A percentile compares a stretch with the other conserved stretches of the same genome.
Evolutionary conservation across 2,797 vertebrate genomes (phyloP).

Genomic region (Borostomias antarcticus): DNA sequence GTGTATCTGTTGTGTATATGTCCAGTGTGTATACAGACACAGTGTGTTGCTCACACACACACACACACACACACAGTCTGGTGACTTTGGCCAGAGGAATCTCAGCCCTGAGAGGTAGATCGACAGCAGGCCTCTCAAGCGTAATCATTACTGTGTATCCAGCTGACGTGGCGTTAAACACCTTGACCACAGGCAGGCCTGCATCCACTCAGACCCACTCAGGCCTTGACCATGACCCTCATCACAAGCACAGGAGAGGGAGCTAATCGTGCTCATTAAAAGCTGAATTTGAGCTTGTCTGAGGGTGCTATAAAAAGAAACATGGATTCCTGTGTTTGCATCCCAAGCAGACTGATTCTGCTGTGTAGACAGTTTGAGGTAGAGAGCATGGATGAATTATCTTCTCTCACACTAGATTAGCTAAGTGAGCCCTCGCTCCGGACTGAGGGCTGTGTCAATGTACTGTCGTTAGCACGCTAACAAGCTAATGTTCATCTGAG

Average conservation of each 20-base stretch:
- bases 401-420: background rate
- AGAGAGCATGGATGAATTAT: background rate
- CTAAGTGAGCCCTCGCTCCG: background rate
- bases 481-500: background rate
- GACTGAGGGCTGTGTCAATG: background rate
- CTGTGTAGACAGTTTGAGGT: background rate
- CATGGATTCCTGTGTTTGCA: background rate
- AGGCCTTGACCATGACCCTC: background rate
- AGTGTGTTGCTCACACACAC: too few species aligned
- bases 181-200: background rate
- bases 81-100: background rate
- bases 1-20: too few species aligned
- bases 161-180: background rate
- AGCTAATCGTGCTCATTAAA: background rate
- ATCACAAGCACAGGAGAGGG: background rate
- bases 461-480: background rate
- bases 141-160: background rate
- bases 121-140: background rate
- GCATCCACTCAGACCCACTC: background rate
- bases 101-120: background rate
- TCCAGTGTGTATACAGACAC: background rate
- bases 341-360: background rate
- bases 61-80: too few species aligned
- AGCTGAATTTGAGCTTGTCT: background rate
- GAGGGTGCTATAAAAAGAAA: background rate